These are phyloP conservation scores for Girardinus metallicus DNA, from an alignment of 2,797 vertebrate species.

Conservation along the genomic window DNA sequence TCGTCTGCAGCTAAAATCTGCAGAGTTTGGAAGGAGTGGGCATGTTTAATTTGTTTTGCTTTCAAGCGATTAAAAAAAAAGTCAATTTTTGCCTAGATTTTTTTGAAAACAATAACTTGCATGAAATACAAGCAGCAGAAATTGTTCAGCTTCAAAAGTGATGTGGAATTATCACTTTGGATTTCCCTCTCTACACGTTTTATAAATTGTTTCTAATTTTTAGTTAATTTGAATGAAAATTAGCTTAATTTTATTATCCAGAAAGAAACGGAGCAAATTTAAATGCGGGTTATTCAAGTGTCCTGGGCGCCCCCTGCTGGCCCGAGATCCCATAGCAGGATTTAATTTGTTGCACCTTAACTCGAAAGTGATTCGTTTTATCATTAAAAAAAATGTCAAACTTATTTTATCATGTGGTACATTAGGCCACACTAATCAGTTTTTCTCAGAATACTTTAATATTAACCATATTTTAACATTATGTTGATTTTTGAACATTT, in stretches of 20 bases:
- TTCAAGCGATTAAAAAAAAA: background rate
- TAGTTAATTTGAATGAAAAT: background rate
- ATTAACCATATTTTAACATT: background rate
- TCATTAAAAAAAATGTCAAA: background rate
- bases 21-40: background rate
- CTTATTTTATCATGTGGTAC: background rate
- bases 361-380: background rate
- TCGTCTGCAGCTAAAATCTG: background rate
- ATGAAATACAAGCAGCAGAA: background rate
- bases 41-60: background rate
- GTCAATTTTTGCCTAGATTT: background rate
- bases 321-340: background rate
- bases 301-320: background rate
- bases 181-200: background rate
- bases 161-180: background rate
- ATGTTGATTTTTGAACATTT: background rate
- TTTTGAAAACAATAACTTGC: background rate
- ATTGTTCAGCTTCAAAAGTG: background rate
- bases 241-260: background rate
- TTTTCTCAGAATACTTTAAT: background rate
- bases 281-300: background rate
- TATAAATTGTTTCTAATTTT: background rate
- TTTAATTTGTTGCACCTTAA: background rate
- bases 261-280: background rate
- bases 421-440: background rate